Evolutionary conservation across 2,888 invertebrate species (phyloP), one percentile per base, ranked within the genome.

Genomic region (Nudaria mundana): DNA sequence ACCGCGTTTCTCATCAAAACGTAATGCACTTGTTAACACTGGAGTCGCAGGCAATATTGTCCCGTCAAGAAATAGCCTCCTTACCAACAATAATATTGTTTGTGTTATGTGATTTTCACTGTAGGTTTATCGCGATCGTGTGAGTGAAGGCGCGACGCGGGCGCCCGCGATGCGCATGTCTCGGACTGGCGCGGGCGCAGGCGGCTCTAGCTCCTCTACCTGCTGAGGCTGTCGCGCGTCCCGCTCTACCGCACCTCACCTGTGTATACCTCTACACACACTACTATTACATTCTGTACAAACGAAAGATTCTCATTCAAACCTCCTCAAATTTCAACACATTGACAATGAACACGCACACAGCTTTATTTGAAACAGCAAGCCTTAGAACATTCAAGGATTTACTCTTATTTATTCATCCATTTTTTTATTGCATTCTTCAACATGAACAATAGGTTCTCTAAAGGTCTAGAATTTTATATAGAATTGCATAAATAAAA

Each of bases 161-260:
- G 71, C 75, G 81, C 80, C 75, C 82, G 74, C 76, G 76, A 68
- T 60, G 71, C 77, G 80, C 80, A 70, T 68, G 71, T 63, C 61
- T 71, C 58, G 63, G 71, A 78, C 82, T 81, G 80, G 71, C 67
- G 52, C 53, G 53, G 50, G 58, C 48, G 59, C 53, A 53, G 50
- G 58, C 48, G 59, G 52, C 51, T 56, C 59, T 25, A 8, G 34
- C 16, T 16, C 18, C 72, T 76, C 79, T 79, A 76, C 75, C 76
- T 56, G 71, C 7, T 2, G 47, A 79, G 80, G 75, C 75, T 78
- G 63, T 69, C 53, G 69, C 61, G 70, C 62, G 66, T 81, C 83
- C 64, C 75, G 66, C 76, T 82, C 77, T 75, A 61, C 61, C 69
- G 53, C 56, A 34, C 52, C 60, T 64, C 69, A 57, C 57, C 57